Base-by-base conservation (phyloP, 2,113 vertebrate genomes). In the Chaetura pelagica region DNA sequence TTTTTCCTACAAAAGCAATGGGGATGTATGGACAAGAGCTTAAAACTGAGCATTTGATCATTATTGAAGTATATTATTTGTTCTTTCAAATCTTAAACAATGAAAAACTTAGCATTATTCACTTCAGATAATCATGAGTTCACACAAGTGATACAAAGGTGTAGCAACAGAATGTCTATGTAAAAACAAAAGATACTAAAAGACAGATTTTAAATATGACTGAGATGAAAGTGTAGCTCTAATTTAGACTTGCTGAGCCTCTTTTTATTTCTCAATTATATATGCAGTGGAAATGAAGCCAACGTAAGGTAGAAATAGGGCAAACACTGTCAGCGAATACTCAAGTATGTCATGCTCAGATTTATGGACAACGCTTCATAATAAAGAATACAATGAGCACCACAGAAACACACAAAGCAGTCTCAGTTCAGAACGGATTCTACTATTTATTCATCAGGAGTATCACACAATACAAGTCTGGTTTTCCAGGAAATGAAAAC, bases 331-430 rank as follows among this genome's bases (percentile, higher is more conserved):
- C 76, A 87, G 40, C 75, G 35, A 68, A 63, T 46, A 90, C 54
- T 61, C 26, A 90, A 59, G 27, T 46, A 66, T 34, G 21, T 66
- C 54, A 86, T 62, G 49, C 66, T 86, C 52, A 67, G 42, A 88
- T 71, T 90, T 64, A 95, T 61, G 61, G 78, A 58, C 93, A 95
- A 91, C 48, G 59, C 84, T 81, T 21, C 48, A 55, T 76, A 66
- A 48, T 67, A 87, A 61, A 80, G 84, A 82, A 75, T 22, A 79
- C 29, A 19, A 46, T 34, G 62, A 73, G 63, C 26, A 62, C 24
- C 75, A 94, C 79, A 77, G 63, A 86, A 90, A 71, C 23, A 51
- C 48, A 90, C 89, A 90, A 72, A 96, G 84, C 63, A 94, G 52
- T 90, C 75, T 87, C 77, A 4, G 0, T 74, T 87, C 82, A 67